Evolutionary conservation across 2,797 vertebrate species (phyloP).

Genomic region (Characodon lateralis): DNA sequence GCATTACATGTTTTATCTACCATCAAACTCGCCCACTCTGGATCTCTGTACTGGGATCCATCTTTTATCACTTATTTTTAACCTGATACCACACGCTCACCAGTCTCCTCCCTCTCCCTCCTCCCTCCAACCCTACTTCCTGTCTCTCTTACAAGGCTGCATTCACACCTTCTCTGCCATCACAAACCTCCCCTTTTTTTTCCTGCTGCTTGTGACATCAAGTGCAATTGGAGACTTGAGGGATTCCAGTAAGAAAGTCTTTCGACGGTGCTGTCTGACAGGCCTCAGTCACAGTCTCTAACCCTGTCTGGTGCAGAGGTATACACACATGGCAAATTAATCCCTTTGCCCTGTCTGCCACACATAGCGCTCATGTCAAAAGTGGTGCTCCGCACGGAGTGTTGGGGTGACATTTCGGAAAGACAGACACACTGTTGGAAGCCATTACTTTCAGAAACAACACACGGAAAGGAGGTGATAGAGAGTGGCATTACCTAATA

Average conservation of each 20-base stretch:
- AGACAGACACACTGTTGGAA: constrained; percentile 68
- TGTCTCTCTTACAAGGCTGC: constrained; percentile 33
- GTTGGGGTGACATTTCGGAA: constrained; percentile 67
- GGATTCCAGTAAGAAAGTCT: constrained; percentile 54
- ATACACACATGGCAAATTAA: constrained; percentile 76
- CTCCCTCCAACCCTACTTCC: constrained; percentile 13
- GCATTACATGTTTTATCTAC: constrained; percentile 75
- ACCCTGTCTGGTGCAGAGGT: constrained; percentile 71
- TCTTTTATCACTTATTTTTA: constrained; percentile 53
- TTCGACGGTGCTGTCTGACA: constrained; percentile 68
- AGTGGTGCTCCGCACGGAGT: constrained; percentile 47
- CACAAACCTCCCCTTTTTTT: constrained; percentile 20
- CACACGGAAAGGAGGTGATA: constrained; percentile 38
- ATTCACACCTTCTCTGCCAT: constrained; percentile 43
- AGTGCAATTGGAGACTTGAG: constrained; percentile 58
- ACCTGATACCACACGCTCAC: constrained; percentile 21
- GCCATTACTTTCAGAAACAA: constrained; percentile 64
- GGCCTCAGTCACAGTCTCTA: constrained; percentile 78
- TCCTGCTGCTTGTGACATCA: constrained; percentile 56
- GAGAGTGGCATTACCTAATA: constrained; percentile 60
- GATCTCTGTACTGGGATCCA: constrained; percentile 32
- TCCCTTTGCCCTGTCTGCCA: constrained; percentile 71
- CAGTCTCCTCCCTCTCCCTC: constrained; percentile 15
- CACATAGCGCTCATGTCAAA: constrained; percentile 75
- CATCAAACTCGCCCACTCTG: constrained; percentile 30